Conservation (phyloP, 2,888 invertebrate species). For the Cryptosula pallasiana region DNA sequence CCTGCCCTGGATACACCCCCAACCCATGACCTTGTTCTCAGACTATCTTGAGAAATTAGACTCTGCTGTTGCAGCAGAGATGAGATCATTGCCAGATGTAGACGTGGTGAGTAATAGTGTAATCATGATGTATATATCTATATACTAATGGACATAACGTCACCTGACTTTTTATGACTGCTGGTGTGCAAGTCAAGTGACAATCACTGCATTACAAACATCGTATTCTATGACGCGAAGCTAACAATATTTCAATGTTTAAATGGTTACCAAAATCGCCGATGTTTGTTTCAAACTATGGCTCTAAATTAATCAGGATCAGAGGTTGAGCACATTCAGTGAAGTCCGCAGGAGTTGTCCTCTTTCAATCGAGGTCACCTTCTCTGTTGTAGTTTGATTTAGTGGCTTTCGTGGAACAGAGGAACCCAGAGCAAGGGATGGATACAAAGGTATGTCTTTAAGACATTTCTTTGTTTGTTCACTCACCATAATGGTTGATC, state of each 20-base stretch:
- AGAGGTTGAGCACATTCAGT: no score
- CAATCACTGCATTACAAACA: no score
- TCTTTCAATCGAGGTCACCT: not conserved
- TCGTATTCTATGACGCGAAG: no score
- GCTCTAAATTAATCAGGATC: no score
- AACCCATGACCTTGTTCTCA: not conserved
- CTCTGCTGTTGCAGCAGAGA: not conserved
- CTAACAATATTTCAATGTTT: no score
- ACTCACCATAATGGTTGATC: no score
- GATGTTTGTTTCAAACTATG: no score
- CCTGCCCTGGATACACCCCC: not conserved
- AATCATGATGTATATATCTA: not conserved
- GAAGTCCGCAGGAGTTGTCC: not conserved
- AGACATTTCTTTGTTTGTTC: no score
- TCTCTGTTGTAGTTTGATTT: not conserved
- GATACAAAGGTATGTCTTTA: not conserved
- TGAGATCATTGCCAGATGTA: not conserved
- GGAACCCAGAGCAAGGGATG: not conserved
- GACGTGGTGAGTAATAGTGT: constrained; percentile 14
- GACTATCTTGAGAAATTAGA: not conserved
- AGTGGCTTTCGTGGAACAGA: not conserved
- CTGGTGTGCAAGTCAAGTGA: no score
- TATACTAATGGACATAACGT: no score
- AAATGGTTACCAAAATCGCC: no score
- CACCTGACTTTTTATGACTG: no score